Evolutionary conservation across 2,797 vertebrate genomes (phyloP).

Genomic region (Pogoniulus pusillus): DNA sequence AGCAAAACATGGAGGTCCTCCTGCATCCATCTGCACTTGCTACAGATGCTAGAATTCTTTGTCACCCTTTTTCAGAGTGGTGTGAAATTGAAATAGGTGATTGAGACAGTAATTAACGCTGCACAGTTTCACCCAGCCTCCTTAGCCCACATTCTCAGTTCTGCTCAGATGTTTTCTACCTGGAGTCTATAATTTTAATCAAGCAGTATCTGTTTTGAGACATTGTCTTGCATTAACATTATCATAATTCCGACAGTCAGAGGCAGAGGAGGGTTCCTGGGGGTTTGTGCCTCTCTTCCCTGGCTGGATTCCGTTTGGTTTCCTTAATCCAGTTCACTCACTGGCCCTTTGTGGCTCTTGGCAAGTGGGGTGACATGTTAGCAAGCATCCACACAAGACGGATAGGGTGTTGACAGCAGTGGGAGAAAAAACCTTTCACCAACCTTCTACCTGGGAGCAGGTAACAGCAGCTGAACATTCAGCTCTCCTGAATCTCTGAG

Average conservation of each 20-base stretch:
- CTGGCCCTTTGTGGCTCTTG: constrained; percentile 34
- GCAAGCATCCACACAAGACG: background rate
- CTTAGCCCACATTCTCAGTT: constrained; percentile 51
- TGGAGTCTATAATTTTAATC: constrained; percentile 71
- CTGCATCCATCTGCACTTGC: background rate
- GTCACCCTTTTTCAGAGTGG: constrained; percentile 2
- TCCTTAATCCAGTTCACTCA: constrained; percentile 21
- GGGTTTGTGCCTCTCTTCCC: constrained; percentile 32
- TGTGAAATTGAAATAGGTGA: constrained; percentile 12
- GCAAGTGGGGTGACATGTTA: background rate
- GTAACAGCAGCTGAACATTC: background rate
- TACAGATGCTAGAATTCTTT: constrained; percentile 29
- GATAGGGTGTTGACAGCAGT: background rate
- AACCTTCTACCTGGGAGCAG: background rate
- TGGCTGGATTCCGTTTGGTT: constrained; percentile 27
- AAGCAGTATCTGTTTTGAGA: constrained; percentile 64
- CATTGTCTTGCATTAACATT: constrained; percentile 55
- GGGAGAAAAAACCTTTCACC: background rate
- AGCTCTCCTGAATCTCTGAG: background rate
- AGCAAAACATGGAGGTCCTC: background rate
- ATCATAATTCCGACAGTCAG: constrained; percentile 13
- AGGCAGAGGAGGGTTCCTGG: background rate
- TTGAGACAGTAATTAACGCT: background rate
- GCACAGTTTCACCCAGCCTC: background rate
- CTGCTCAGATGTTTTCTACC: constrained; percentile 60